Evolutionary conservation across 2,888 invertebrate genomes (phyloP), one percentile per base, ranked within the genome.

Genomic region (Podotricha telesiphe): DNA sequence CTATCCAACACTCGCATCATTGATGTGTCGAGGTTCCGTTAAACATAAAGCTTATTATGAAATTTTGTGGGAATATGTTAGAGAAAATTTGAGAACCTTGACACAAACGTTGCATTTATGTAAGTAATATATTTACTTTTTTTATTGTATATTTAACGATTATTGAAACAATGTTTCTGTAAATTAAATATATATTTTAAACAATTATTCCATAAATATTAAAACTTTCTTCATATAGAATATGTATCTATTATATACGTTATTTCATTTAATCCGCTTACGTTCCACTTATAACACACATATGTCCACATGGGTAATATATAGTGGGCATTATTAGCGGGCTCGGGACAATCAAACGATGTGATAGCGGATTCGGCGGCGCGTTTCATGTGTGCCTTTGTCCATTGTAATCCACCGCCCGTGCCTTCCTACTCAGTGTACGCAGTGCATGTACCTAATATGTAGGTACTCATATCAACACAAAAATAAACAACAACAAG

Each of bases 331-430:
- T 86, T 88, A 88, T 86, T 81, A 81, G 81, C 74, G 78, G 70
- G 78, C 79, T 82, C 86, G 86, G 86, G 82, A 91, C 90, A 91
- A 89, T 90, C 86, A 76, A 76, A 75, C 85, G 82, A 84, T 79
- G 84, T 81, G 91, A 91, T 92, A 91, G 89, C 80, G 87, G 88
- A 88, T 89, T 88, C 84, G 87, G 86, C 92, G 92, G 91, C 83
- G 73, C 86, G 79, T 91, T 91, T 92, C 82, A 91, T 87, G 89
- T 89, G 70, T 79, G 83, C 88, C 89, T 92, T 91, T 91, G 89
- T 89, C 87, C 86, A 83, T 81, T 78, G 77, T 89, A 86, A 88
- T 87, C 87, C 87, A 84, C 91, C 88, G 88, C 84, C 78, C 73
- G 72, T 74, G 73, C 73, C 71, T 69, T 64, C 65, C 58, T 65